Evolutionary conservation across 2,888 invertebrate species (phyloP).

Genomic region (Chymomyza fuscimana): DNA sequence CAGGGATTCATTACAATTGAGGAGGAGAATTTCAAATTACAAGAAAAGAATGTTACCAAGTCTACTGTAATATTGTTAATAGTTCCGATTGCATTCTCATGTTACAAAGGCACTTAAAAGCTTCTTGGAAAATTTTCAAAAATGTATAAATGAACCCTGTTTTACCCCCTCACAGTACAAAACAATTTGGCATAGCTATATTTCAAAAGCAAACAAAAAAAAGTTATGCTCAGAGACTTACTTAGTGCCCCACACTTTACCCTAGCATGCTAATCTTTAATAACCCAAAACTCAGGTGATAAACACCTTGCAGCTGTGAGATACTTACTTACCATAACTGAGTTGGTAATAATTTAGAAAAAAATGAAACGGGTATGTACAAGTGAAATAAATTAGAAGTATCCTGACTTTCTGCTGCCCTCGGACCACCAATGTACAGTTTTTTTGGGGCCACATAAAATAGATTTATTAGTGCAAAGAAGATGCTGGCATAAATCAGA

Average conservation of each 20-base stretch:
- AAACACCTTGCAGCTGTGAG: not conserved
- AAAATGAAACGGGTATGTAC: constrained; percentile 13
- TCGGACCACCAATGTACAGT: not conserved
- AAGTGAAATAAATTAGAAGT: constrained; percentile 3
- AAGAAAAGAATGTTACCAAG: not conserved
- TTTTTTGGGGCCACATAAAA: constrained; percentile 41
- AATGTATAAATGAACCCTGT: no score
- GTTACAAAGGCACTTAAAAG: not conserved
- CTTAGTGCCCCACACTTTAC: not conserved
- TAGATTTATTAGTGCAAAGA: constrained; percentile 56
- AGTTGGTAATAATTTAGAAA: constrained; percentile 16
- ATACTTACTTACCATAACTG: not conserved
- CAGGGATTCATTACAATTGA: constrained; percentile 21
- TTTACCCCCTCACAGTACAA: no score
- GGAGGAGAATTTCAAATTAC: not conserved
- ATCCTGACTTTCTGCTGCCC: not conserved
- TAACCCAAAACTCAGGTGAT: not conserved
- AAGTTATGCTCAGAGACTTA: not conserved
- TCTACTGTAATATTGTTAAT: not conserved
- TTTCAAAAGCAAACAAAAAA: constrained; percentile 2
- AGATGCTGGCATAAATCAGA: constrained; percentile 62
- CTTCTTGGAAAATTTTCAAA: no score
- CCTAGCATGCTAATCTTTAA: not conserved
- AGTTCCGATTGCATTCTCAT: not conserved
- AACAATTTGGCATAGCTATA: no score